A percentile compares a stretch with the other conserved stretches of the same genome.
Evolutionary conservation across 1,140 invertebrate genomes (phyloP).

Genomic region (Bombus turneri): DNA sequence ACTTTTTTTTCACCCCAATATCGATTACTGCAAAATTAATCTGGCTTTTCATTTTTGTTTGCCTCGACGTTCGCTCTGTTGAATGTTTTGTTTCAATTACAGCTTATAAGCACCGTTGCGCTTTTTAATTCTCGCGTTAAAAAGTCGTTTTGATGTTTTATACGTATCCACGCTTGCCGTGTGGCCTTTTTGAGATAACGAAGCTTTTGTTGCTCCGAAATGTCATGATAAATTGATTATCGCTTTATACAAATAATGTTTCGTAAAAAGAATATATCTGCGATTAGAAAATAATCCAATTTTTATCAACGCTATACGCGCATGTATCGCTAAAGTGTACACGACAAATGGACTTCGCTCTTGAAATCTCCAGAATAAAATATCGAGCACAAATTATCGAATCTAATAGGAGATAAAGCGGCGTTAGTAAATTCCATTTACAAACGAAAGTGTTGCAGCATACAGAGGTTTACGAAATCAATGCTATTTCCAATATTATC

Average conservation of each 20-base stretch:
- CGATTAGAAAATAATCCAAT: neutral
- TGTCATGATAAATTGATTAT: neutral
- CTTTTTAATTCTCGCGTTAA: neutral
- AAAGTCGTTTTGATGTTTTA: neutral
- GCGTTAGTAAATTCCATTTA: too few species aligned
- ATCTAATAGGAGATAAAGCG: too few species aligned
- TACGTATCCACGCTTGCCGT: too few species aligned
- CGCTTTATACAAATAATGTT: neutral
- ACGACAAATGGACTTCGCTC: fast-evolving
- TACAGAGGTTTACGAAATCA: too few species aligned
- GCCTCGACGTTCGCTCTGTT: neutral
- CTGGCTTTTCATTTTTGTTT: neutral
- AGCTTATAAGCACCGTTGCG: neutral
- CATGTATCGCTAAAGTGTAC: too few species aligned
- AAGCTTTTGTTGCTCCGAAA: neutral
- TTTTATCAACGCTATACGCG: neutral
- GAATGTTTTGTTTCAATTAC: slow-evolving; percentile 5
- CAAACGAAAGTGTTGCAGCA: too few species aligned
- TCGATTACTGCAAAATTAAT: neutral
- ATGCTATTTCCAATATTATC: too few species aligned
- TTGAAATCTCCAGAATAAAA: neutral
- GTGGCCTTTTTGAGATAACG: neutral
- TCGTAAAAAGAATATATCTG: neutral
- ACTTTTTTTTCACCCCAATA: neutral
- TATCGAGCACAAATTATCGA: too few species aligned